A percentile compares a stretch with the other conserved stretches of the same genome.
Conservation (phyloP, 2,113 vertebrate genomes). For the Mastomys coucha region DNA sequence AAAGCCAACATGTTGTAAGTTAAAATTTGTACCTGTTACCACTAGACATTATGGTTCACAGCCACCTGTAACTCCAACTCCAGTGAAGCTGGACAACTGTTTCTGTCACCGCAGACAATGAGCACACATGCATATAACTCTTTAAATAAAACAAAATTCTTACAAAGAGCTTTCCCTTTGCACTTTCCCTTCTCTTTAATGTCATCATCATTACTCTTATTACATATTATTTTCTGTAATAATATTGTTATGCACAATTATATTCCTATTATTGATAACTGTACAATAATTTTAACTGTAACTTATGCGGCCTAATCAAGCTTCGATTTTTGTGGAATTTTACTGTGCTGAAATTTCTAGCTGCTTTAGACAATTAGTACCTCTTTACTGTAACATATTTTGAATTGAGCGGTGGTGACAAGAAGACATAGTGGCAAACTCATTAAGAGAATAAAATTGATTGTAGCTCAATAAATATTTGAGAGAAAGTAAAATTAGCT, state of each 20-base stretch:
- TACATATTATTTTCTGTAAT: neutral
- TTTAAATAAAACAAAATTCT: neutral
- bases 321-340: constrained; percentile 61
- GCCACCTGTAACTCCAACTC: neutral
- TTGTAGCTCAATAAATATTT: constrained; percentile 78
- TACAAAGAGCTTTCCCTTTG: neutral
- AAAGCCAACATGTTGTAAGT: neutral
- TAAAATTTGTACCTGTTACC: neutral
- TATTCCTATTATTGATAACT: constrained; percentile 44
- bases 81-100: neutral
- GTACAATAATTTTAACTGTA: constrained; percentile 57
- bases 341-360: constrained; percentile 74
- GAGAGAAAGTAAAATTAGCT: constrained; percentile 57
- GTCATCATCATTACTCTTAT: neutral
- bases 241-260: neutral
- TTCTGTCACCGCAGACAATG: neutral
- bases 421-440: constrained; percentile 66
- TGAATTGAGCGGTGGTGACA: constrained; percentile 78
- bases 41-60: neutral
- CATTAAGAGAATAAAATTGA: constrained; percentile 82
- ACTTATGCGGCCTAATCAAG: constrained; percentile 65
- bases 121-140: neutral
- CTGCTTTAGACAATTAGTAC: constrained; percentile 80
- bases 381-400: constrained; percentile 81
- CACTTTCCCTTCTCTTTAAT: neutral